Percentiles rank a stretch among this genome's conserved stretches.
Conservation (phyloP, 2,113 vertebrate genomes). For the Laticauda colubrina region DNA sequence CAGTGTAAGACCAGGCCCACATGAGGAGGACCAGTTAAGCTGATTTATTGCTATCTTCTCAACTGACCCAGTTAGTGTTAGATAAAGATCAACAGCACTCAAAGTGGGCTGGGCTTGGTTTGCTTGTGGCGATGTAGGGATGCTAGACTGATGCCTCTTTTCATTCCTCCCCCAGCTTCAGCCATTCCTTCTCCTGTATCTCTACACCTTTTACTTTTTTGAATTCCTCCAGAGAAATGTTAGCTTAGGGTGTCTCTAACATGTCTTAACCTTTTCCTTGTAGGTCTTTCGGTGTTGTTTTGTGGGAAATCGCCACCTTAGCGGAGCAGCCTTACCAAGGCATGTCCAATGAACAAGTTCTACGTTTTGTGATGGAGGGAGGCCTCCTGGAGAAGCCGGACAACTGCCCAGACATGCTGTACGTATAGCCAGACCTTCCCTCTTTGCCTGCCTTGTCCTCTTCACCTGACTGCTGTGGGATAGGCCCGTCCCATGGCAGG, state of each 20-base stretch:
- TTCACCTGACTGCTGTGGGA: neutral
- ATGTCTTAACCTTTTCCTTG: neutral
- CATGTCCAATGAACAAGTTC: slow-evolving; percentile 98
- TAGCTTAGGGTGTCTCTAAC: accelerated
- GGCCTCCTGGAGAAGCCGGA: slow-evolving; percentile 96
- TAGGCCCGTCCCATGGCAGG: neutral
- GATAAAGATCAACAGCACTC: neutral
- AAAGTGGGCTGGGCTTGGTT: neutral
- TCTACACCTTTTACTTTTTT: neutral
- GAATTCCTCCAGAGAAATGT: neutral
- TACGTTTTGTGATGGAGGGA: slow-evolving; percentile 98
- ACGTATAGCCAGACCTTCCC: slow-evolving; percentile 44
- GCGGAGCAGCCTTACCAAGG: slow-evolving; percentile 98
- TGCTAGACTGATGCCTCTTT: neutral
- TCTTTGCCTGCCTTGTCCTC: neutral
- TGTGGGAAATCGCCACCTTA: slow-evolving; percentile 96
- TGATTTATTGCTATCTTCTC: neutral
- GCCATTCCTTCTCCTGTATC: neutral
- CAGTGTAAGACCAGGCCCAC: neutral
- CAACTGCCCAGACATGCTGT: slow-evolving; percentile 98
- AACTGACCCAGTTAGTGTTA: neutral
- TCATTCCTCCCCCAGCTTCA: neutral
- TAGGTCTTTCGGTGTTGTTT: slow-evolving; percentile 96
- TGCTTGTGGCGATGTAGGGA: neutral
- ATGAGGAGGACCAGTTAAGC: neutral